phyloP scores from a whole-genome alignment of 2,113 vertebrate genomes.

The Microtus ochrogaster region DNA sequence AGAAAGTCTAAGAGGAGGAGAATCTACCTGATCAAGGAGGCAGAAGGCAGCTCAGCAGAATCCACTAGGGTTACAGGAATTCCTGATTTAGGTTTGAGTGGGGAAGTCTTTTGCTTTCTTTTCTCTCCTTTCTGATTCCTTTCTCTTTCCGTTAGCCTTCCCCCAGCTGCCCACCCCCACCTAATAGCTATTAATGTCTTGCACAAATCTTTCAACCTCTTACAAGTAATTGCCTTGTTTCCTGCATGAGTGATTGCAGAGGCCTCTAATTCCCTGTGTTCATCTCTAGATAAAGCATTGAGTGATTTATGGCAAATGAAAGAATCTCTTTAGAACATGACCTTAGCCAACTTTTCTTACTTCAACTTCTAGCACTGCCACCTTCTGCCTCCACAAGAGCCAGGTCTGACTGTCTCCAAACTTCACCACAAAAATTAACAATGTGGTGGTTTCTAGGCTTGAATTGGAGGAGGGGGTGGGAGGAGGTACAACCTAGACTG shows the following conservation, averaged over 20 bases:
- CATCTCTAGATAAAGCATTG: conserved; percentile 64
- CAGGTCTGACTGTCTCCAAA: not conserved
- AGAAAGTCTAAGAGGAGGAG: not conserved
- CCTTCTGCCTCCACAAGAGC: not conserved
- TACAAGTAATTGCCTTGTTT: conserved; percentile 71
- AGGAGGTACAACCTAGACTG: not conserved
- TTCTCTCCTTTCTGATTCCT: not conserved
- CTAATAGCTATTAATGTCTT: conserved; percentile 55
- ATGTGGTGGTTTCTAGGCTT: not conserved
- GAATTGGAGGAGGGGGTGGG: too few relatives aligned
- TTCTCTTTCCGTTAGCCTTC: not conserved
- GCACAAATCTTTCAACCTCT: conserved; percentile 57
- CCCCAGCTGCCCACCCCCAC: not conserved
- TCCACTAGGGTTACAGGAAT: not conserved
- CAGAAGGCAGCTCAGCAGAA: not conserved
- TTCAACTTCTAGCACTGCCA: not conserved
- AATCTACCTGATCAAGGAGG: not conserved
- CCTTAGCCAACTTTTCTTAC: conserved; percentile 40
- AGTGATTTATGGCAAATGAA: conserved; percentile 64
- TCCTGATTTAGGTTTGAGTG: not conserved
- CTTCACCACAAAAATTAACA: not conserved
- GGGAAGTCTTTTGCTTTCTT: not conserved
- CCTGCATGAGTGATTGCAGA: conserved; percentile 59
- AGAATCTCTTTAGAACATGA: conserved; percentile 40
- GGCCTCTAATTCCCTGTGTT: conserved; percentile 43